phyloP scores from a whole-genome alignment of 2,797 vertebrate species.

The Spea hammondii region DNA sequence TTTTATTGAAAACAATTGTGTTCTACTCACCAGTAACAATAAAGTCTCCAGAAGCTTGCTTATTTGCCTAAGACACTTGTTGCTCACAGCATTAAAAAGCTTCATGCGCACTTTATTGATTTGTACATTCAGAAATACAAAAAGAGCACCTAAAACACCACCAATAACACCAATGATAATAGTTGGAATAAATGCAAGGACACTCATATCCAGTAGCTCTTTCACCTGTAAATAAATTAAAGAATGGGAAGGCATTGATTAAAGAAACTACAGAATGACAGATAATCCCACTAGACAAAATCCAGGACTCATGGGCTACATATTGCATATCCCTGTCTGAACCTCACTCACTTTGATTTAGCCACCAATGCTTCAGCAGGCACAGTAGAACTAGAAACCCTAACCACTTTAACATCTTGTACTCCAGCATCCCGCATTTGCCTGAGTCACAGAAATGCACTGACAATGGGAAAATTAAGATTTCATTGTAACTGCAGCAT shows the following conservation, averaged over 20 bases:
- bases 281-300: not conserved
- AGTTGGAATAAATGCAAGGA: slow-evolving; percentile 57
- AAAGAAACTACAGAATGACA: not conserved
- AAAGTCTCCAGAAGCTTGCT: slow-evolving; percentile 57
- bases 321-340: no score
- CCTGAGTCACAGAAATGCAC: no score
- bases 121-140: slow-evolving; percentile 58
- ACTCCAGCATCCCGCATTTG: no score
- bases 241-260: not conserved
- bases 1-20: not conserved
- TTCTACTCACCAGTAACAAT: slow-evolving; percentile 60
- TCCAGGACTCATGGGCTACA: no score
- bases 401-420: no score
- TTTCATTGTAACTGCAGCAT: no score
- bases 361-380: no score
- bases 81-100: slow-evolving; percentile 57
- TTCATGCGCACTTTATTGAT: slow-evolving; percentile 56
- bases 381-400: no score
- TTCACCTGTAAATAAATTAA: slow-evolving; percentile 54
- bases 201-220: slow-evolving; percentile 56
- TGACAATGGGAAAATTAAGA: no score
- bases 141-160: slow-evolving; percentile 58
- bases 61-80: slow-evolving; percentile 55
- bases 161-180: slow-evolving; percentile 58
- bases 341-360: no score